Percentiles rank a stretch among this genome's conserved stretches.
phyloP scores from a whole-genome alignment of 2,888 invertebrate species.

The Dichetophora obliterata region DNA sequence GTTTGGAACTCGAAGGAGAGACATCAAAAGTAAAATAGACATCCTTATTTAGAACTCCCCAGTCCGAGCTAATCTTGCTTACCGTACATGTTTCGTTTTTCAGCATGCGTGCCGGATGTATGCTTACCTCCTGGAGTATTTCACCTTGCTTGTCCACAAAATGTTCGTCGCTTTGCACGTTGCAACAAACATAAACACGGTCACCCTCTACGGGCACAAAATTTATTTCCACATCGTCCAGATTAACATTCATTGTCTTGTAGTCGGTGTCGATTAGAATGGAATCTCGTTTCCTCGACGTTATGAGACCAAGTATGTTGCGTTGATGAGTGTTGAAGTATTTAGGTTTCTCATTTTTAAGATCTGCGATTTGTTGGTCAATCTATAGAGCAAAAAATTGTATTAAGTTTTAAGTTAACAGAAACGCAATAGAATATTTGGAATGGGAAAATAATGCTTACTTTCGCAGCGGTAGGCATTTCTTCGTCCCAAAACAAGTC shows the following conservation, averaged over 20 bases:
- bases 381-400: slow-evolving; percentile 49
- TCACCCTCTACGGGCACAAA: slow-evolving; percentile 81
- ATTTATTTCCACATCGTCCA: slow-evolving; percentile 75
- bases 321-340: slow-evolving; percentile 61
- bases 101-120: slow-evolving; percentile 75
- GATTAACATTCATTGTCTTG: slow-evolving; percentile 71
- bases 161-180: slow-evolving; percentile 75
- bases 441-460: neutral
- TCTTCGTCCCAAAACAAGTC: slow-evolving; percentile 72
- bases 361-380: slow-evolving; percentile 50
- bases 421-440: neutral
- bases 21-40: slow-evolving; percentile 75
- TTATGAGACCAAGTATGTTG: slow-evolving; percentile 58
- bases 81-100: slow-evolving; percentile 70
- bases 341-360: slow-evolving; percentile 53
- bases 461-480: slow-evolving; percentile 56
- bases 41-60: slow-evolving; percentile 74
- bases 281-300: slow-evolving; percentile 53
- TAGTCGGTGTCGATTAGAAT: slow-evolving; percentile 71
- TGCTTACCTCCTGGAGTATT: slow-evolving; percentile 75
- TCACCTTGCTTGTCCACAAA: slow-evolving; percentile 70
- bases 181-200: slow-evolving; percentile 76
- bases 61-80: slow-evolving; percentile 67
- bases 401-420: neutral
- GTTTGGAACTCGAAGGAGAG: slow-evolving; percentile 72